A percentile compares a stretch with the other conserved stretches of the same genome.
Conservation (phyloP, 2,797 vertebrate genomes). For the Parauchenoglanis ngamensis region DNA sequence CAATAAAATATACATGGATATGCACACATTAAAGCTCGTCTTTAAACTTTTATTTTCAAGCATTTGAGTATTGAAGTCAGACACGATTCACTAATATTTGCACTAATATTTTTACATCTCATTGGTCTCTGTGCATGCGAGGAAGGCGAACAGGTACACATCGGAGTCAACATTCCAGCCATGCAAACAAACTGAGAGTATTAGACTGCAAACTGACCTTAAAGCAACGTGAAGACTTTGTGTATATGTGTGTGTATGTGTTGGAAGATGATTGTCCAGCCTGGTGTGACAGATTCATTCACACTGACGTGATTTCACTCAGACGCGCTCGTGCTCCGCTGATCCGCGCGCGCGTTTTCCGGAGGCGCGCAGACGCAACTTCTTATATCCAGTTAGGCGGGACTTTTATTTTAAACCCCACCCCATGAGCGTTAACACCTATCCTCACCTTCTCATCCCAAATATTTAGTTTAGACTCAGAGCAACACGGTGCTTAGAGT, state of each 20-base stretch:
- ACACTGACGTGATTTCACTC: neutral
- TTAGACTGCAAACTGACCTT: conserved; percentile 20
- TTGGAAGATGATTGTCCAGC: neutral
- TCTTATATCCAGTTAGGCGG: conserved; percentile 53
- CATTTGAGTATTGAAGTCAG: neutral
- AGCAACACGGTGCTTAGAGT: neutral
- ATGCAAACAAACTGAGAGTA: neutral
- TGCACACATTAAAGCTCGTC: neutral
- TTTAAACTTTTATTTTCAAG: neutral
- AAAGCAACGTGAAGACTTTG: neutral
- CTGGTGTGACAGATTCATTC: neutral
- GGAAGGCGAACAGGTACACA: neutral
- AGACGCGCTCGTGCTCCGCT: neutral
- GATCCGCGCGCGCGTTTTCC: neutral
- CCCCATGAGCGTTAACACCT: conserved; percentile 35
- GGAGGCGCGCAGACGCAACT: conserved; percentile 18
- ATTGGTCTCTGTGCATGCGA: neutral
- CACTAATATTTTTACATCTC: neutral
- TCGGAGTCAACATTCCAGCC: neutral
- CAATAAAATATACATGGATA: conserved; percentile 18
- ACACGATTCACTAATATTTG: neutral
- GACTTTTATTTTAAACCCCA: conserved; percentile 38
- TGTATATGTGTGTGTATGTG: neutral
- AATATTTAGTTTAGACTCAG: neutral
- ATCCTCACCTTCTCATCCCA: neutral